These are phyloP conservation scores for Sciurus niger DNA, from an alignment of 2,113 vertebrate species.

Conservation along the genomic window DNA sequence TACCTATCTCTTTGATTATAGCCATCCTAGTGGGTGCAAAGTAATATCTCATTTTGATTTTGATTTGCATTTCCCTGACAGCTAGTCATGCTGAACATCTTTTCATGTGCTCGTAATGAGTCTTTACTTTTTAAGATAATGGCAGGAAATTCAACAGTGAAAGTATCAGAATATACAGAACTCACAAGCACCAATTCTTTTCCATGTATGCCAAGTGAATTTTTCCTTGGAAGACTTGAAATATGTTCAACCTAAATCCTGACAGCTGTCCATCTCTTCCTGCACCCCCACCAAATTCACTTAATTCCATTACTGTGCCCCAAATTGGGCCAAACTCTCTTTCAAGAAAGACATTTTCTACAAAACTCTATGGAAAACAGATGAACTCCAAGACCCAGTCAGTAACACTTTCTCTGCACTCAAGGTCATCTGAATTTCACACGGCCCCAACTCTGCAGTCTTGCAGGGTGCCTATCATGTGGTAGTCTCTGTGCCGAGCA, in stretches of 20 bases:
- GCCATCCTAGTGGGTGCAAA: not conserved
- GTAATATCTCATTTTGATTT: not conserved
- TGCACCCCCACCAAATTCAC: not conserved
- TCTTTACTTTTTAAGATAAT: slow-evolving; percentile 1
- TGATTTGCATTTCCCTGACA: not conserved
- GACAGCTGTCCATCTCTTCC: not conserved
- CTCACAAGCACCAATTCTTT: not conserved
- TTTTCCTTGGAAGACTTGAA: slow-evolving; percentile 6
- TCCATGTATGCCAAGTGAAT: not conserved
- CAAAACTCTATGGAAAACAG: not conserved
- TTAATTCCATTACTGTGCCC: not conserved
- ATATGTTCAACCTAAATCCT: slow-evolving; percentile 4
- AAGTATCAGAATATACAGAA: not conserved
- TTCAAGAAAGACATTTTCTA: not conserved
- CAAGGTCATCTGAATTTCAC: not conserved
- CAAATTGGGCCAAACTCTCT: not conserved
- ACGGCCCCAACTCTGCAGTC: not conserved
- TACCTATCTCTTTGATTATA: not conserved
- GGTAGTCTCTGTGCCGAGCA: too few species aligned
- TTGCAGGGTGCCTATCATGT: too few species aligned
- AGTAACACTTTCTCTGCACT: not conserved
- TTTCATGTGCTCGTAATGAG: not conserved
- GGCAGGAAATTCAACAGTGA: not conserved
- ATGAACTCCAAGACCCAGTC: slow-evolving; percentile 16
- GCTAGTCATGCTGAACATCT: not conserved